These are phyloP conservation scores for Drosophila fulvimacula DNA, from an alignment of 2,888 invertebrate species.

Conservation along the genomic window DNA sequence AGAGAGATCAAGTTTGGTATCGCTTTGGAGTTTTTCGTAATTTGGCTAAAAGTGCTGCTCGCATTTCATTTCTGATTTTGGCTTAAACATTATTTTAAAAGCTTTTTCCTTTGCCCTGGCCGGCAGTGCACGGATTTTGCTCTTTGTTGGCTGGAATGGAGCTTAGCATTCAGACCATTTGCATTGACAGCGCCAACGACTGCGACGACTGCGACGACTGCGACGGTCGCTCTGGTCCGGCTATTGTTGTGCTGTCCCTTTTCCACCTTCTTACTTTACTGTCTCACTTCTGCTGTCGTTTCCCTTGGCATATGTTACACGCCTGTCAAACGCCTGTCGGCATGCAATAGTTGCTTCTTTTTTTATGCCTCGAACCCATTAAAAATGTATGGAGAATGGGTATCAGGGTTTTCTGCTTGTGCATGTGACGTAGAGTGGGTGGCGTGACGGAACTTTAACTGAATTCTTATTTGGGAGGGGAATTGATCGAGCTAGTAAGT, in stretches of 20 bases:
- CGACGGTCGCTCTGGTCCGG: slow-evolving; percentile 18
- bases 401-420: neutral
- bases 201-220: slow-evolving; percentile 31
- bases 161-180: slow-evolving; percentile 61
- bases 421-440: neutral
- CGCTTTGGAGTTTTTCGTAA: slow-evolving; percentile 20
- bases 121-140: slow-evolving; percentile 27
- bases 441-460: neutral
- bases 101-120: slow-evolving; percentile 40
- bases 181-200: slow-evolving; percentile 64
- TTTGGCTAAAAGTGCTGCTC: slow-evolving; percentile 33
- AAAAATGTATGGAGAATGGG: slow-evolving; percentile 2
- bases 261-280: slow-evolving; percentile 8
- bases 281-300: slow-evolving; percentile 11
- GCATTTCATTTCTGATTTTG: slow-evolving; percentile 49
- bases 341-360: slow-evolving; percentile 42
- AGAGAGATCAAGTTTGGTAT: slow-evolving; percentile 5
- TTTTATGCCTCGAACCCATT: slow-evolving; percentile 3
- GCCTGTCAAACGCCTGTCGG: slow-evolving; percentile 71
- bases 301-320: slow-evolving; percentile 50
- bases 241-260: slow-evolving; percentile 27
- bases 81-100: slow-evolving; percentile 60
- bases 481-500: neutral
- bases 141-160: slow-evolving; percentile 27
- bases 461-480: neutral